Evolutionary conservation across 2,888 invertebrate species (phyloP).

Genomic region (Hirtodrosophila duncani): DNA sequence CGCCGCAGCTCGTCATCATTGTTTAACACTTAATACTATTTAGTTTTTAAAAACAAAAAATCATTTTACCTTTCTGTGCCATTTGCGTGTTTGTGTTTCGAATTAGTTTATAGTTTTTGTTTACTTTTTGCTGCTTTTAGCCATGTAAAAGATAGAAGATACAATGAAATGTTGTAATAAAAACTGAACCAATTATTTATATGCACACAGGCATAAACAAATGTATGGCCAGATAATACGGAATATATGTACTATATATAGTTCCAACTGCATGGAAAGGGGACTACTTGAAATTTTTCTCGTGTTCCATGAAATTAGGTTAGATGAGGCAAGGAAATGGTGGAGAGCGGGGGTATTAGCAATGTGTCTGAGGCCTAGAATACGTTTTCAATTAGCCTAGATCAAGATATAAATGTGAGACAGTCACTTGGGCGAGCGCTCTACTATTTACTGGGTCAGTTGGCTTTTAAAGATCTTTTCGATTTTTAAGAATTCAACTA

Average conservation of each 20-base stretch:
- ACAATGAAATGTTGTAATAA: slow-evolving; percentile 52
- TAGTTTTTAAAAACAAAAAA: slow-evolving; percentile 27
- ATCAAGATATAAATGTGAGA: too few relatives aligned
- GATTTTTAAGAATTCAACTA: too few relatives aligned
- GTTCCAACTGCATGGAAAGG: too few relatives aligned
- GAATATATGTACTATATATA: background rate
- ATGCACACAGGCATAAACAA: background rate
- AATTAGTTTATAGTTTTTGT: slow-evolving; percentile 43
- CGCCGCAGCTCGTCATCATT: slow-evolving; percentile 12
- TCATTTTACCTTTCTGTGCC: slow-evolving; percentile 30
- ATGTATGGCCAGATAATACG: slow-evolving; percentile 1
- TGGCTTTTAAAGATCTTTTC: too few relatives aligned
- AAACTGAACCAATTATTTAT: slow-evolving; percentile 16
- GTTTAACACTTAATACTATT: slow-evolving; percentile 31
- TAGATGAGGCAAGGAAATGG: too few relatives aligned
- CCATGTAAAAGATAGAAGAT: slow-evolving; percentile 32
- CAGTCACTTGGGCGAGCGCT: too few relatives aligned
- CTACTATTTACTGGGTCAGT: too few relatives aligned
- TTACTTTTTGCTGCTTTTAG: slow-evolving; percentile 27
- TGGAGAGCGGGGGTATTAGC: too few relatives aligned
- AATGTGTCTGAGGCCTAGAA: too few relatives aligned
- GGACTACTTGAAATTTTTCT: too few relatives aligned
- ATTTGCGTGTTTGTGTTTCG: slow-evolving; percentile 41
- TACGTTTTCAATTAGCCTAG: too few relatives aligned
- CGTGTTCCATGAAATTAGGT: too few relatives aligned